phyloP scores from a whole-genome alignment of 2,888 invertebrate species.

The Hydraecia micacea region DNA sequence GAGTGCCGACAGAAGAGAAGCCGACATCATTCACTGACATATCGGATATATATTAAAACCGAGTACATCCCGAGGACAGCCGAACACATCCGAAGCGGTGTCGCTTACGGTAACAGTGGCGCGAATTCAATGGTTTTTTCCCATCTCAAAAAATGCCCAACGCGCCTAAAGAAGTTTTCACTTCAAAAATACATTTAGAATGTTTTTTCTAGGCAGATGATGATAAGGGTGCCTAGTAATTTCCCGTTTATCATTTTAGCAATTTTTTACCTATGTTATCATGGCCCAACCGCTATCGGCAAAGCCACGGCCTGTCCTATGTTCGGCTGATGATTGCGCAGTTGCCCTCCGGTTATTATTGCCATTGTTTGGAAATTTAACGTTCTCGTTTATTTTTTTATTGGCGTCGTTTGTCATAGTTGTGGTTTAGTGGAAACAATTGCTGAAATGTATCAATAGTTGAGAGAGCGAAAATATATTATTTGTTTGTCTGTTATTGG shows the following conservation, averaged over 20 bases:
- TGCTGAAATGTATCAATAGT: conserved; percentile 49
- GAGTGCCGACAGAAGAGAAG: too few species aligned
- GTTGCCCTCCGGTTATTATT: conserved; percentile 61
- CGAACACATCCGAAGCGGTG: too few species aligned
- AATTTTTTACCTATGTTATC: not conserved
- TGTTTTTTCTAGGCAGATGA: not conserved
- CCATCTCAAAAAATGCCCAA: too few species aligned
- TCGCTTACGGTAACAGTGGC: too few species aligned
- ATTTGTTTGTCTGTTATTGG: conserved; percentile 34
- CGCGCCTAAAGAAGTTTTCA: too few species aligned
- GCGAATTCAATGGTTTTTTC: too few species aligned
- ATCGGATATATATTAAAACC: too few species aligned
- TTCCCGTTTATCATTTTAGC: not conserved
- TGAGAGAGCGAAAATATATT: conserved; percentile 39
- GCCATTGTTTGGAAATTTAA: conserved; percentile 66
- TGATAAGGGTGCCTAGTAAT: not conserved
- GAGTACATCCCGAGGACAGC: too few species aligned
- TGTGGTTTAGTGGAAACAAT: conserved; percentile 64
- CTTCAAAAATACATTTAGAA: not conserved
- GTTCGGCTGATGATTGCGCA: conserved; percentile 62
- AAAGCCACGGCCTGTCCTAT: conserved; percentile 27
- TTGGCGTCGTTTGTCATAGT: conserved; percentile 59
- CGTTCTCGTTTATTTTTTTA: conserved; percentile 63
- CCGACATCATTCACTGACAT: too few species aligned
- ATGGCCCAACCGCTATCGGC: conserved; percentile 10